These are phyloP conservation scores for Blastobasis lacticolella DNA, from an alignment of 2,888 invertebrate species.

Conservation along the genomic window DNA sequence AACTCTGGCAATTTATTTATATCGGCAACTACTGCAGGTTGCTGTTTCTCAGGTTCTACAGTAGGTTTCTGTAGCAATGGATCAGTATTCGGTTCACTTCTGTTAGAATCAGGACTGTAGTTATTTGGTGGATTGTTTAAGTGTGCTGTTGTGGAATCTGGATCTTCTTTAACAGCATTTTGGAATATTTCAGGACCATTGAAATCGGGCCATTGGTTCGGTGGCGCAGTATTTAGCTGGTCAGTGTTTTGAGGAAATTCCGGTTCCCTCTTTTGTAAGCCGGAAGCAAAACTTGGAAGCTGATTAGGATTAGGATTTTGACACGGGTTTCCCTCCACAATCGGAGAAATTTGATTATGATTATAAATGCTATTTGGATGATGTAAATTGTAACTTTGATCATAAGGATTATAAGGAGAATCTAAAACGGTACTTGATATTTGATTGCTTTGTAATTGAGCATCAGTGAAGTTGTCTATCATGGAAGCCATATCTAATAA, in stretches of 20 bases:
- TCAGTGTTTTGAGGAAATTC: constrained; percentile 31
- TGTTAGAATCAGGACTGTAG: constrained; percentile 66
- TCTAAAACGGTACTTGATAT: constrained; percentile 89
- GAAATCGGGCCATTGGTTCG: constrained; percentile 66
- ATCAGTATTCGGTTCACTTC: constrained; percentile 64
- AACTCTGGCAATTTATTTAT: constrained; percentile 57
- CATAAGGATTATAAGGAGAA: constrained; percentile 77
- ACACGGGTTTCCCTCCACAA: constrained; percentile 57
- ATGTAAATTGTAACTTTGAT: constrained; percentile 78
- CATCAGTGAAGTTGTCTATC: constrained; percentile 84
- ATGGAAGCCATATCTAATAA: constrained; percentile 83
- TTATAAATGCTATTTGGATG: constrained; percentile 77
- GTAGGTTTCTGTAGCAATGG: constrained; percentile 38
- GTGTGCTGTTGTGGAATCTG: constrained; percentile 82
- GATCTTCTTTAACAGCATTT: constrained; percentile 80
- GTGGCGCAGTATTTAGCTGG: constrained; percentile 30
- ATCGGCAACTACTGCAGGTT: constrained; percentile 30
- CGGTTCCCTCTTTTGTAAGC: constrained; percentile 57
- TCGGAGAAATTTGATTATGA: constrained; percentile 69
- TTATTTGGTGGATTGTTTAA: constrained; percentile 62
- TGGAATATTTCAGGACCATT: constrained; percentile 57
- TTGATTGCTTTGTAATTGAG: constrained; percentile 88
- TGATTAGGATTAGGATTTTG: constrained; percentile 57
- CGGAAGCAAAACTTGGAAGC: constrained; percentile 57
- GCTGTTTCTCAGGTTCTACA: constrained; percentile 45